A percentile compares a stretch with the other conserved stretches of the same genome.
These are phyloP conservation scores for Habroteleia sp. DNA, from an alignment of 2,888 invertebrate genomes.

Conservation along the genomic window DNA sequence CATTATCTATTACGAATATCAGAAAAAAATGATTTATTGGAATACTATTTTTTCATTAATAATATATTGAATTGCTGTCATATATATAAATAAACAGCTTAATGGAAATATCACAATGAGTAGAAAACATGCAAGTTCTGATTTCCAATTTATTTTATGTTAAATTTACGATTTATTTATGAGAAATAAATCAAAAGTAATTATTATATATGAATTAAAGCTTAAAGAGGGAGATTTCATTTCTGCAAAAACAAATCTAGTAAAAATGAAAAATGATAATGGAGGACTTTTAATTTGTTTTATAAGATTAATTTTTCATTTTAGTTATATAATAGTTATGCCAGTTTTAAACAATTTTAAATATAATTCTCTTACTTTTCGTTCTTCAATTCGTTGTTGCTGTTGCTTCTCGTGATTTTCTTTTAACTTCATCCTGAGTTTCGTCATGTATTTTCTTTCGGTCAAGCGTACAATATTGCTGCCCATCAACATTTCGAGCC, in stretches of 20 bases:
- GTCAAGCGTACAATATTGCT: conserved; percentile 86
- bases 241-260: too few species aligned
- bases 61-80: conserved; percentile 41
- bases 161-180: too few species aligned
- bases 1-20: too few species aligned
- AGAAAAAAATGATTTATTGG: conserved; percentile 2
- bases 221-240: too few species aligned
- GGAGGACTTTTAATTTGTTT: too few species aligned
- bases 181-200: too few species aligned
- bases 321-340: too few species aligned
- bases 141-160: conserved; percentile 2
- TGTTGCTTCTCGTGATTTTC: conserved; percentile 85
- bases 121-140: conserved; percentile 29
- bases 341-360: too few species aligned
- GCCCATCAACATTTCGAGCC: conserved; percentile 87
- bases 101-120: conserved; percentile 24
- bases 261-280: too few species aligned
- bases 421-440: conserved; percentile 84
- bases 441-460: conserved; percentile 86
- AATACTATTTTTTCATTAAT: conserved; percentile 12
- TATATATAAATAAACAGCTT: conserved; percentile 18
- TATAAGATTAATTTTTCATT: too few species aligned
- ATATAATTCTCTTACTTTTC: conserved; percentile 83
- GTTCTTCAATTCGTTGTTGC: conserved; percentile 84
- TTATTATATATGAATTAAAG: too few species aligned